Evolutionary conservation across 2,797 vertebrate genomes (phyloP).

Genomic region (Acrocephalus scirpaceus): DNA sequence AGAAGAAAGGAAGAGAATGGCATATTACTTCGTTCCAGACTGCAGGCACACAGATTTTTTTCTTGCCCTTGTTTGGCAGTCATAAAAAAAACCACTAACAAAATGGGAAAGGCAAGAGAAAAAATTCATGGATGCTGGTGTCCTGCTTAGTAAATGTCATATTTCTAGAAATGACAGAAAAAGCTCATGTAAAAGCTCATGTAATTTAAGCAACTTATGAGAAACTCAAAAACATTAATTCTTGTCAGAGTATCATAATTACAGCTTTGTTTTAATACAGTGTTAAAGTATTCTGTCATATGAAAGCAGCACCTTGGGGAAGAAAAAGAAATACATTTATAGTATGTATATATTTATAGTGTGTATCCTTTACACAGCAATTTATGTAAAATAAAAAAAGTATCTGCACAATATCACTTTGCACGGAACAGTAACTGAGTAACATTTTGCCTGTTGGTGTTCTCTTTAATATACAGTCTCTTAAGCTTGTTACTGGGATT

Average conservation of each 20-base stretch:
- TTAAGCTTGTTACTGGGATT: not conserved
- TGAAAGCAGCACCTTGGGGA: not conserved
- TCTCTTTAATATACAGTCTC: not conserved
- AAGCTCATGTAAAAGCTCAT: not conserved
- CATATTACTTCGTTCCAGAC: not conserved
- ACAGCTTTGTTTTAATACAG: not conserved
- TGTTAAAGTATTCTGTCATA: not conserved
- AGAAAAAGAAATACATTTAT: not conserved
- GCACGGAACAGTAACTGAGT: not conserved
- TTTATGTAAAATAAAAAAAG: not conserved
- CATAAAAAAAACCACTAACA: not conserved
- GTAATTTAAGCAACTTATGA: not conserved
- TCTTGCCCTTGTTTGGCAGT: not conserved
- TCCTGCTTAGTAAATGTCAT: not conserved
- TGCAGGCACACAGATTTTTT: not conserved
- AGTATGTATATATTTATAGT: not conserved
- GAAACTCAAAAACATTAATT: not conserved
- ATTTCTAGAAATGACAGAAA: not conserved
- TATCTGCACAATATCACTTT: not conserved
- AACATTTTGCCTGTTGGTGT: not conserved
- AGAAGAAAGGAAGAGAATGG: not conserved
- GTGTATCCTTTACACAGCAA: not conserved
- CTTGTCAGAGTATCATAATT: not conserved
- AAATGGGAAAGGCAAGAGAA: not conserved
- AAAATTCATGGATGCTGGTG: not conserved